These are phyloP conservation scores for Eupithecia pulchellata DNA, from an alignment of 2,888 invertebrate species.

Conservation along the genomic window DNA sequence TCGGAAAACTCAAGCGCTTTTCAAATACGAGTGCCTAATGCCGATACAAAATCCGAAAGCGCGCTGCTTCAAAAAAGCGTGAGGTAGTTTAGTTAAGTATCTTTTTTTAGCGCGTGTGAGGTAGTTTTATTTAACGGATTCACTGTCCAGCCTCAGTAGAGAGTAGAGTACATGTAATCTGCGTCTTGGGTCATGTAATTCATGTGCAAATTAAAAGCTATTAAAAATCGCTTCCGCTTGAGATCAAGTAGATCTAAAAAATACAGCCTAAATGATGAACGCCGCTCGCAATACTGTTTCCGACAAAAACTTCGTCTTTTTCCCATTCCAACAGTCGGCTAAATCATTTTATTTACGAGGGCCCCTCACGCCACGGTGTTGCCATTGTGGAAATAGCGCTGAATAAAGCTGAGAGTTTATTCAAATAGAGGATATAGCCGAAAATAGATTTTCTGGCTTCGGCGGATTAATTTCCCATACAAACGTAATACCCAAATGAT, in stretches of 20 bases:
- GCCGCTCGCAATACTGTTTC: constrained; percentile 19
- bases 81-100: too few species aligned
- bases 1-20: too few species aligned
- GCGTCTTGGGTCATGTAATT: too few species aligned
- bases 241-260: neutral
- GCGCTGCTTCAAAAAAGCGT: too few species aligned
- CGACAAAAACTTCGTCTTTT: constrained; percentile 35
- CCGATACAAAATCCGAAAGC: too few species aligned
- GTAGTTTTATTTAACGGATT: too few species aligned
- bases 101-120: too few species aligned
- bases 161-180: too few species aligned
- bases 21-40: too few species aligned
- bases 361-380: constrained; percentile 19
- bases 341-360: constrained; percentile 33
- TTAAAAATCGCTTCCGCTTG: neutral
- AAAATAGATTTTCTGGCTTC: neutral
- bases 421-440: neutral
- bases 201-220: neutral
- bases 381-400: neutral
- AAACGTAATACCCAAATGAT: too few species aligned
- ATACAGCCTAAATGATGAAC: constrained; percentile 18
- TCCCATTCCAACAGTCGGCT: constrained; percentile 22
- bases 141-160: too few species aligned
- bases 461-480: too few species aligned
- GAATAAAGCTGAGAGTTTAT: neutral